Base-by-base conservation (phyloP, 2,113 vertebrate genomes). In the Danio rerio region DNA sequence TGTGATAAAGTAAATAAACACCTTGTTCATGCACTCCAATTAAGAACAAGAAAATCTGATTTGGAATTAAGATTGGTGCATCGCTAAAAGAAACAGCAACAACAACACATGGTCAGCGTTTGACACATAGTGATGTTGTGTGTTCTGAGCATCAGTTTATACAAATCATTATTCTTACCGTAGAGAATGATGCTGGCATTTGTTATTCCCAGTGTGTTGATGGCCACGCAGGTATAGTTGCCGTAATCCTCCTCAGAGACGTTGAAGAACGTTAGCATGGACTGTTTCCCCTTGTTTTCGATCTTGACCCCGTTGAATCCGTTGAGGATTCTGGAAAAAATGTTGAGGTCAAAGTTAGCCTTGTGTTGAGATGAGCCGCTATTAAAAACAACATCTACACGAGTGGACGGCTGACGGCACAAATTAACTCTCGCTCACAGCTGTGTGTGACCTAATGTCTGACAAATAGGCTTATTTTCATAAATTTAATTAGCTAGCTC, bases 211-310 rank as follows among this genome's bases (percentile, higher is more conserved):
- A 99, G 95, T 83, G 91, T 93, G 92, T 99, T 99, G 1, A 93
- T 95, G 59, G 98, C 98, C 85, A 99, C 96, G 0, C 98, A 99
- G 0, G 98, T 99, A 78, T 99, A 99, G 92, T 99, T 99, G n/a
- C 98, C 98, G 0, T 99, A 99, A 91, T 99, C 97, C 85, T 98
- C 97, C 90, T 99, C 97, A 0, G 98, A 99, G 82, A 99, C 97
- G 0, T 99, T 99, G 92, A 98, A 98, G 90, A 99, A 99, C 83
- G 96, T 96, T 71, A 99, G 94, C 31, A 96, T 95, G 0, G 98
- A 99, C 87, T 96, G 94, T 87, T 93, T 96, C 20, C 96, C 98
- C 91, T 96, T 98, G 90, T 92, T 99, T 91, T 99, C 97, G 7
- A 99, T 98, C 88, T 95, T 93, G 66, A 98, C 90, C 0, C 97